phyloP scores from a whole-genome alignment of 1,140 invertebrate genomes.

The Drosophila malerkotliana region DNA sequence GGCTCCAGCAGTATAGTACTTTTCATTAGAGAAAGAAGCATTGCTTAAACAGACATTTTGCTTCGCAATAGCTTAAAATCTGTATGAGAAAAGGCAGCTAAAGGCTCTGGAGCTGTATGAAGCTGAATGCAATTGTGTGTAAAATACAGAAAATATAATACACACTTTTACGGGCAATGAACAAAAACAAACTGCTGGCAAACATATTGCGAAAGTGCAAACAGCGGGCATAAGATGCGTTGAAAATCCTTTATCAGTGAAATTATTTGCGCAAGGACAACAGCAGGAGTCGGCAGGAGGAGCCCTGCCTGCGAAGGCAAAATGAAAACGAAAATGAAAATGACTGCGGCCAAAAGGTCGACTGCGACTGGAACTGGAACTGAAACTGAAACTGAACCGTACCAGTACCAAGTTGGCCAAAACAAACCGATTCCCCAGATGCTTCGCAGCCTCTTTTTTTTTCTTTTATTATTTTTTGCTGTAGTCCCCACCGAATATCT shows the following conservation, averaged over 20 bases:
- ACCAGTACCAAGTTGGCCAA: conserved; percentile 40
- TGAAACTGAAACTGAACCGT: conserved; percentile 21
- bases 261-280: conserved; percentile 79
- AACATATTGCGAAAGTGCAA: conserved; percentile 79
- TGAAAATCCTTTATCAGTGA: conserved; percentile 81
- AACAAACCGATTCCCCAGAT: conserved; percentile 59
- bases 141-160: conserved; percentile 22
- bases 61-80: not conserved
- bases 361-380: not conserved
- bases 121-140: not conserved
- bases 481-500: conserved; percentile 6
- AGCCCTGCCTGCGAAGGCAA: conserved; percentile 4
- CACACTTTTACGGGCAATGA: conserved; percentile 36
- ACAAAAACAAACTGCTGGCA: conserved; percentile 47
- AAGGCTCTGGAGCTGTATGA: not conserved
- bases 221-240: conserved; percentile 77
- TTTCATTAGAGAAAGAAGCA: not conserved
- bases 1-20: not conserved
- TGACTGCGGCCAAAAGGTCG: conserved; percentile 38
- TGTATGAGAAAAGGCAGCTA: too few species aligned
- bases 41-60: not conserved
- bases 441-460: conserved; percentile 1
- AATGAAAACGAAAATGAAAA: conserved; percentile 36
- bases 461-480: not conserved
- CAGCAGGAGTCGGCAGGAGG: conserved; percentile 9